Evolutionary conservation across 2,888 invertebrate genomes (phyloP), one percentile per base, ranked within the genome.

Genomic region (Biston stratarius): DNA sequence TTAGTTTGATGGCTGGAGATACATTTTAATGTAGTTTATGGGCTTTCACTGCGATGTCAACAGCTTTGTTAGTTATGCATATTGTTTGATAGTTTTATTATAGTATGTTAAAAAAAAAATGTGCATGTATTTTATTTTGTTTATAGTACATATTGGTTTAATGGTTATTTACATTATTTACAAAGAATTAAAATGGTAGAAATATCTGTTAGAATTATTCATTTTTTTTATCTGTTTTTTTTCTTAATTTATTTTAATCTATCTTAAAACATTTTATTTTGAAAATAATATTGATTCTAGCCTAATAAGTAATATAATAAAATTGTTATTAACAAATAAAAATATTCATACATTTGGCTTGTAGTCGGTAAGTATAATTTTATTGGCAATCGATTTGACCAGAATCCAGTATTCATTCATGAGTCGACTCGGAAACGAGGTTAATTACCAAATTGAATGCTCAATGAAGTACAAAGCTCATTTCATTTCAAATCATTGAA

Each of bases 1-100:
- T 65, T 64, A 60, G 61, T 66, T 60, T 68, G 69, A 68, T 67
- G 60, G 24, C 40, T 61, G 36, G 9, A 44, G 56, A 42, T 59
- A 38, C 6, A 15, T 59, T 59, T 49, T 49, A 48, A 59, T 59
- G 33, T 48, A 40, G 48, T 42, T 59, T n/a, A 49, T 49, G 48
- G 59, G 24, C 6, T 33, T 40, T 11, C 45, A 34, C 34, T 14
- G 44, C 2, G 12, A 11, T 14, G 24, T 38, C 7, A 15, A 59
- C 48, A 48, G 48, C 38, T 59, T 48, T 38, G 34, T 11, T 55
- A 11, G 14, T 34, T 38, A 5, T 34, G 15, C 15, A 6, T 12
- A 12, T 51, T 44, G 44, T 44, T 11, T 44, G 24, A 11, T 24
- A 24, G 14, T 58, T 36, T 47, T 45, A 36, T 58, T 58, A 11